These are phyloP conservation scores for Pogonophryne albipinna DNA, from an alignment of 2,797 vertebrate species.

Conservation along the genomic window DNA sequence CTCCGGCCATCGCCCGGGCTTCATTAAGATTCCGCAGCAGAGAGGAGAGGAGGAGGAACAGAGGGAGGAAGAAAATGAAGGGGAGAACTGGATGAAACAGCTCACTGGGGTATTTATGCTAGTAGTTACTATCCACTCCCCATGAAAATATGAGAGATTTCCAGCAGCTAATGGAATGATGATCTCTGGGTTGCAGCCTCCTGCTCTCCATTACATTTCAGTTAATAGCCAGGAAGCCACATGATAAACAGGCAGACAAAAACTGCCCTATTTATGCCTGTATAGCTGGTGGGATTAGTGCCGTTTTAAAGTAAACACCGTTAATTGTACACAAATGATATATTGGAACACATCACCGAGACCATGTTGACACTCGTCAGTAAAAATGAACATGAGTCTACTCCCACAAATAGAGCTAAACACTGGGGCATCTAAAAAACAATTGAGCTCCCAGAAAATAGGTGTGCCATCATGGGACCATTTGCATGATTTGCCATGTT, in stretches of 20 bases:
- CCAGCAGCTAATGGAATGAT: constrained; percentile 77
- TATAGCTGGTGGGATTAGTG: constrained; percentile 3
- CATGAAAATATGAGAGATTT: constrained; percentile 76
- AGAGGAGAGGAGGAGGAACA: constrained; percentile 54
- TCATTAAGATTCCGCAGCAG: constrained; percentile 82
- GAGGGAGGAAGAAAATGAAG: constrained; percentile 62
- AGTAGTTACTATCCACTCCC: constrained; percentile 78
- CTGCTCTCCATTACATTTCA: constrained; percentile 75
- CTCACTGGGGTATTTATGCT: constrained; percentile 79
- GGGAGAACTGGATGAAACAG: constrained; percentile 67
- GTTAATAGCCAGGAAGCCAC: constrained; percentile 71
- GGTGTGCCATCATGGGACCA: constrained; percentile 60
- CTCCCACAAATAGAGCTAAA: constrained; percentile 41
- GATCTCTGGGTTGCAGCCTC: constrained; percentile 73
- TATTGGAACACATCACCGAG: constrained; percentile 12
- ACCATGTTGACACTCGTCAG: constrained; percentile 35
- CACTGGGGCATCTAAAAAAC: constrained; percentile 52
- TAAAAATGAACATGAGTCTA: constrained; percentile 18
- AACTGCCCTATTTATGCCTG: neutral
- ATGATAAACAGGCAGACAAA: constrained; percentile 38
- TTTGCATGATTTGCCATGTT: constrained; percentile 77
- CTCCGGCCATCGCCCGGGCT: constrained; percentile 70
- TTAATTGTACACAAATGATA: constrained; percentile 21
- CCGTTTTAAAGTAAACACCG: constrained; percentile 21
- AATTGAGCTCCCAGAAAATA: constrained; percentile 62